Evolutionary conservation across 1,140 invertebrate species (phyloP).

Genomic region (Ganaspis sp.): DNA sequence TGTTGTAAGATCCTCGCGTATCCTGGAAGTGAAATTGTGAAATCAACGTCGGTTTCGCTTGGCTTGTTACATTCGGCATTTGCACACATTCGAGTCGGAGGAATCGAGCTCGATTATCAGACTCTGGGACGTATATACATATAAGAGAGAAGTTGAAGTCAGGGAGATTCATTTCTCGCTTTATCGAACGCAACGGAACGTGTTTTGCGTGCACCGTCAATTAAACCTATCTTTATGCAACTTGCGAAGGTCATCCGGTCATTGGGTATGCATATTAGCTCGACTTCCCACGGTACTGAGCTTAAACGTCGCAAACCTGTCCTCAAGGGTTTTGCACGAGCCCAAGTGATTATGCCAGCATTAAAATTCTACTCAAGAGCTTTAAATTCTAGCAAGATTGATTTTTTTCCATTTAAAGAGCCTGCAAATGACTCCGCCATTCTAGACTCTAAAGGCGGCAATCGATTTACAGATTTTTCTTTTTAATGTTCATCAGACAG

Average conservation of each 20-base stretch:
- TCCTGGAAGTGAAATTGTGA: conserved; percentile 39
- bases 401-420: conserved; percentile 37
- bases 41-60: conserved; percentile 39
- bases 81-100: conserved; percentile 51
- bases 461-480: no score
- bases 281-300: conserved; percentile 72
- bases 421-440: neutral
- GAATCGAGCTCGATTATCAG: conserved; percentile 33
- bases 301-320: conserved; percentile 65
- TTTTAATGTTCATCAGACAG: no score
- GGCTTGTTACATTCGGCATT: conserved; percentile 48
- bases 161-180: conserved; percentile 48
- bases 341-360: conserved; percentile 1
- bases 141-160: conserved; percentile 18
- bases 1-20: conserved; percentile 22
- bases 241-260: conserved; percentile 73
- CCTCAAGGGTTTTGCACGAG: conserved; percentile 61
- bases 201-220: conserved; percentile 73
- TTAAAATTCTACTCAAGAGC: conserved; percentile 11
- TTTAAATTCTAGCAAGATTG: conserved; percentile 28
- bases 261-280: conserved; percentile 73
- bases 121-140: neutral
- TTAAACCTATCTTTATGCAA: conserved; percentile 76
- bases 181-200: conserved; percentile 68
- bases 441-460: no score